phyloP scores from a whole-genome alignment of 2,888 invertebrate genomes.

The Steinernema scapterisci region DNA sequence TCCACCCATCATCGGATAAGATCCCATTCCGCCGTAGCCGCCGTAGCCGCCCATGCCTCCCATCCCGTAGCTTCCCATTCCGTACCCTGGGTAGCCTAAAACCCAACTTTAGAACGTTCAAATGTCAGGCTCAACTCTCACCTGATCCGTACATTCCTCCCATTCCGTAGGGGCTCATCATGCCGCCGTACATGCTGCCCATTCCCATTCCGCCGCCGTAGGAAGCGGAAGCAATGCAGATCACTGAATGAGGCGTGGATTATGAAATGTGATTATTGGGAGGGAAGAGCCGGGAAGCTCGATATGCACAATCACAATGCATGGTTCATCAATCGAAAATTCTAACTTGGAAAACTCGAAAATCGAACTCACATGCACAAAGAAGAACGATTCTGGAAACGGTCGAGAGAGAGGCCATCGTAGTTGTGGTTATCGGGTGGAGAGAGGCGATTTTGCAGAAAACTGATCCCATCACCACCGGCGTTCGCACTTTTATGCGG shows the following conservation, averaged over 20 bases:
- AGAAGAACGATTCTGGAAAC: conserved; percentile 15
- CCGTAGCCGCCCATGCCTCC: not conserved
- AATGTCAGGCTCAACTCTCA: not conserved
- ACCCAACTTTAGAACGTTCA: no score
- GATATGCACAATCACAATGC: no score
- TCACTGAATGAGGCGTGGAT: not conserved
- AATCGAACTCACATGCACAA: not conserved
- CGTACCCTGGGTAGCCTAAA: conserved; percentile 20
- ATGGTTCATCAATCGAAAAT: no score
- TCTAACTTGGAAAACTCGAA: no score
- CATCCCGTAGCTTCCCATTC: conserved; percentile 13
- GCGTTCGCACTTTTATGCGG: conserved; percentile 24
- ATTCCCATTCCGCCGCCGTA: conserved; percentile 22
- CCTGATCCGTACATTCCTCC: conserved; percentile 23
- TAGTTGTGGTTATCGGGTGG: not conserved
- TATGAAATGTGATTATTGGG: no score
- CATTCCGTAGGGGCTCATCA: conserved; percentile 19
- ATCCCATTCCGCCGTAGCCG: no score
- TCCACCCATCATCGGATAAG: not conserved
- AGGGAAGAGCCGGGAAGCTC: no score
- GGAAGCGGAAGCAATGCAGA: conserved; percentile 10
- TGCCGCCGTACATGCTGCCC: conserved; percentile 22
- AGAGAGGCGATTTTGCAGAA: conserved; percentile 3
- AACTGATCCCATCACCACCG: conserved; percentile 10
- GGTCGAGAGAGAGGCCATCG: not conserved